Percentiles rank a stretch among this genome's conserved stretches.
phyloP scores from a whole-genome alignment of 53 echinoderm and acorn worm species.

The Stichopus horrens region DNA sequence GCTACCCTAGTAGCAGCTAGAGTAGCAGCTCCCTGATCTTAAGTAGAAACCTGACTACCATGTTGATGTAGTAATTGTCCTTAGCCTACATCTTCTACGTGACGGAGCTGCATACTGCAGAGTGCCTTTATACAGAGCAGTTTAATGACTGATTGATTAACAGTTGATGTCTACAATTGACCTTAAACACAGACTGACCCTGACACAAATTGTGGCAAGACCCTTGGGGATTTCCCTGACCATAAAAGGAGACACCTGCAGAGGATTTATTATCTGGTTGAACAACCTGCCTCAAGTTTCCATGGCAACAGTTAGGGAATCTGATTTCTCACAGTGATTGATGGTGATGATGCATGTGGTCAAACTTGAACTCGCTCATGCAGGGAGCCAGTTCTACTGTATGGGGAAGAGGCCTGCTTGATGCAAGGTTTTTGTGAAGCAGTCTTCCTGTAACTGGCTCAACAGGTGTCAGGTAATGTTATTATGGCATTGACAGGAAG shows the following conservation, averaged over 20 bases:
- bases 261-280: neutral
- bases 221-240: constrained; percentile 44
- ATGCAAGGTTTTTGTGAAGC: too few species aligned
- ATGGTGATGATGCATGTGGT: neutral
- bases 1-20: too few species aligned
- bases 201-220: constrained; percentile 41
- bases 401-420: too few species aligned
- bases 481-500: neutral
- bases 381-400: too few species aligned
- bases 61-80: too few species aligned
- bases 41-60: too few species aligned
- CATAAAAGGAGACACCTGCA: constrained; percentile 3
- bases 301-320: neutral
- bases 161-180: constrained; percentile 35
- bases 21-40: too few species aligned
- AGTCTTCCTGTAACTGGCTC: too few species aligned
- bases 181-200: constrained; percentile 23
- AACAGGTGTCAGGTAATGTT: constrained; percentile 6
- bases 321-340: neutral
- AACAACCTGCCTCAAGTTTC: neutral
- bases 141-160: constrained; percentile 1
- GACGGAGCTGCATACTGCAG: neutral
- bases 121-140: neutral
- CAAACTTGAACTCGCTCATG: neutral
- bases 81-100: too few species aligned